Evolutionary conservation across 2,888 invertebrate genomes (phyloP), one percentile per base, ranked within the genome.

Genomic region (Conops quadrifasciatus): DNA sequence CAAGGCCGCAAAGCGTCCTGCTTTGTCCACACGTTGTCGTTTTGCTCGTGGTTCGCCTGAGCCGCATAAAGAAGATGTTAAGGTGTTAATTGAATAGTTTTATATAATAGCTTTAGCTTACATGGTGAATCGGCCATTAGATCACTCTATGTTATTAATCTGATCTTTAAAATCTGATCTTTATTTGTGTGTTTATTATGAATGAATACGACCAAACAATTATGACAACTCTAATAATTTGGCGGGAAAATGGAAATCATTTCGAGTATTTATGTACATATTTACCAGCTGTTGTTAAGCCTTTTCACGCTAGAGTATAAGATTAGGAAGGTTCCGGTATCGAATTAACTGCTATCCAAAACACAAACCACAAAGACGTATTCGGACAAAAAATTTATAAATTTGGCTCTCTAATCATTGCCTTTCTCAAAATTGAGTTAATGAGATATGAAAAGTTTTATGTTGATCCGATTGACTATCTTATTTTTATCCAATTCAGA

Each of bases 1-100:
- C 2, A 96, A 88, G 5, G 96, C 96, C 13, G 94, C 92, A 73
- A 90, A 86, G 66, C 93, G 88, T 16, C 92, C 92, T 73, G 87
- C 87, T 82, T 89, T 91, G 79, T 92, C 92, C 49, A 88, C 85
- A 81, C 90, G 91, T 79, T 91, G 91, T 58, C 93, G 87, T 80
- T 90, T 92, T 0, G 88, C 87, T 77, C 91, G 87, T 73, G 84
- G 85, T 67, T 80, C 81, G 78, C 78, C 83, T 84, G 59, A n/a
- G n/a, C n/a, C n/a, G 11, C 5, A 43, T 19, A 53, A 28, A 9
- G 21, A 59, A 28, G 24, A 2, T 30, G 49, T 58, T n/a, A 1
- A 45, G 15, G 5, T 9, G 9, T 7, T 9, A 36, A 36, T n/a
- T 9, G 21, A 24, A 28, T 19, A 28, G 13, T 45, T 58, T 58